Evolutionary conservation across 2,797 vertebrate genomes (phyloP).

Genomic region (Megaceryle alcyon): DNA sequence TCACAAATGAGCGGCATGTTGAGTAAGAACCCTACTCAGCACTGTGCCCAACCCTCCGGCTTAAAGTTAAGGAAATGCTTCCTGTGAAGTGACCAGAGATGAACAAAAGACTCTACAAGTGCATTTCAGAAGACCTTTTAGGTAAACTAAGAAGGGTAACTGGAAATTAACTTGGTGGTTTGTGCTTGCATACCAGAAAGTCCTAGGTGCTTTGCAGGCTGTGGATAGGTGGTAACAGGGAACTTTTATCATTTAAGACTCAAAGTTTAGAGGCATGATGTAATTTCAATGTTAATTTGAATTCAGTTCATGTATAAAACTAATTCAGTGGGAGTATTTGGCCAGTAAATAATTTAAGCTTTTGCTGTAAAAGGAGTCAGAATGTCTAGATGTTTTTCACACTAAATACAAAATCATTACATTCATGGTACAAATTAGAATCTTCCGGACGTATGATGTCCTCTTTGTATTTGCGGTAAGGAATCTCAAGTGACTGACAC

Average conservation of each 20-base stretch:
- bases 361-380: background rate
- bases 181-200: background rate
- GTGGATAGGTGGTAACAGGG: background rate
- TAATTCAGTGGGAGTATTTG: background rate
- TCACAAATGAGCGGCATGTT: background rate
- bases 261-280: background rate
- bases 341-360: background rate
- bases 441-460: background rate
- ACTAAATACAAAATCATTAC: background rate
- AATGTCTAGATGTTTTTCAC: background rate
- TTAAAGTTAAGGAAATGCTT: background rate
- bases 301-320: background rate
- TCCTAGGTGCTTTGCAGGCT: background rate
- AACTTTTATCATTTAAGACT: background rate
- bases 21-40: background rate
- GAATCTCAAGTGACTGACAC: background rate
- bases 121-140: background rate
- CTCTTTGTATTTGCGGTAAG: background rate
- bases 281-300: background rate
- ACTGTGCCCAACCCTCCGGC: background rate
- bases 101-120: background rate
- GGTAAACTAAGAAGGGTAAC: background rate
- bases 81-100: background rate
- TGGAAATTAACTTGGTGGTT: background rate
- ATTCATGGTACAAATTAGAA: background rate